A percentile compares a stretch with the other conserved stretches of the same genome.
Evolutionary conservation across 2,888 invertebrate genomes (phyloP).

Genomic region (Hyles lineata): DNA sequence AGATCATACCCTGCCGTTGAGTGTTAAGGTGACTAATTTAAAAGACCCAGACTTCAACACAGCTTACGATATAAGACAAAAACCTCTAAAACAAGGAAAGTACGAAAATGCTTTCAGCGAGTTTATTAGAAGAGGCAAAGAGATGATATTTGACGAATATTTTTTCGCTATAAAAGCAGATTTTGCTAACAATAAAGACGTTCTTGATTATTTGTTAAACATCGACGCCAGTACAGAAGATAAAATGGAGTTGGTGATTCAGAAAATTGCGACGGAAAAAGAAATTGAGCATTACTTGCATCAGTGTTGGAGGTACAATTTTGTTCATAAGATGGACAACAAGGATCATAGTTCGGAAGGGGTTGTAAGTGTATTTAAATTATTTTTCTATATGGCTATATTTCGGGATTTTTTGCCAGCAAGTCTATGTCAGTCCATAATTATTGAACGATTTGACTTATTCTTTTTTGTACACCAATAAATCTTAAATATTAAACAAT

Average conservation of each 20-base stretch:
- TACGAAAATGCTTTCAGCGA: conserved; percentile 73
- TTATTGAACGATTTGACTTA: too few species aligned
- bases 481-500: too few species aligned
- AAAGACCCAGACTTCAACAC: conserved; percentile 68
- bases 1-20: conserved; percentile 66
- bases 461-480: too few species aligned
- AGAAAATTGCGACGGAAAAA: conserved; percentile 63
- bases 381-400: neutral
- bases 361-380: conserved; percentile 55
- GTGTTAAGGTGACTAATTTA: conserved; percentile 58
- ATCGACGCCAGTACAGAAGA: conserved; percentile 74
- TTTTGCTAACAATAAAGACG: conserved; percentile 51
- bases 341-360: conserved; percentile 48
- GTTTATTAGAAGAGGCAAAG: conserved; percentile 72
- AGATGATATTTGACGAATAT: conserved; percentile 69
- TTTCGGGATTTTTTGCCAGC: too few species aligned
- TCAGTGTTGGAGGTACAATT: conserved; percentile 76
- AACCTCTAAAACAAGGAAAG: conserved; percentile 63
- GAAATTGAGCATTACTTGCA: conserved; percentile 74
- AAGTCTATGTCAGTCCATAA: neutral
- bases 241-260: conserved; percentile 69
- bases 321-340: conserved; percentile 52
- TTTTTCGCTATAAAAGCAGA: conserved; percentile 53
- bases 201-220: conserved; percentile 64
- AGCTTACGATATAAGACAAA: conserved; percentile 66